phyloP scores from a whole-genome alignment of 1,140 invertebrate species.

The Nymphalis io region DNA sequence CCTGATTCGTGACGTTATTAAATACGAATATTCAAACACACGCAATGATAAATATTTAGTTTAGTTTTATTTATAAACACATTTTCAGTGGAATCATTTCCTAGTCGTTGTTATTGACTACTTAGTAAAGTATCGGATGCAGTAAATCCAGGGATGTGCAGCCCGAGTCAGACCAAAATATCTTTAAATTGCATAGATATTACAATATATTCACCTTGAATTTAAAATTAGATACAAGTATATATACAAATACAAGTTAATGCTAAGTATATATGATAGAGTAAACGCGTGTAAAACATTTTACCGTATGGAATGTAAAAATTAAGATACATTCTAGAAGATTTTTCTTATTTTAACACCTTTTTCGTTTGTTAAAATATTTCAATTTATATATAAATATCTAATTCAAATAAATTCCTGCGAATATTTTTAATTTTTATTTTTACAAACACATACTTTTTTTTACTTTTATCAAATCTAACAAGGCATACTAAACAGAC shows the following conservation, averaged over 20 bases:
- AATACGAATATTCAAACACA: too few species aligned
- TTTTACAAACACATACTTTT: too few species aligned
- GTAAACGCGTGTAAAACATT: not conserved
- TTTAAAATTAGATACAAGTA: constrained; percentile 59
- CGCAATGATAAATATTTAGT: not conserved
- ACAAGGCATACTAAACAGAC: too few species aligned
- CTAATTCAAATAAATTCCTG: too few species aligned
- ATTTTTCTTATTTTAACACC: too few species aligned
- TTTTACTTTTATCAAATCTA: too few species aligned
- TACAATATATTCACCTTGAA: constrained; percentile 64
- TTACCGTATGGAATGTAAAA: not conserved
- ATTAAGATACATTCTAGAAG: too few species aligned
- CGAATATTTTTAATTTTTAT: too few species aligned
- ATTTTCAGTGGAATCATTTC: not conserved
- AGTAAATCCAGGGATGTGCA: constrained; percentile 51
- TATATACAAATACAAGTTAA: too few species aligned
- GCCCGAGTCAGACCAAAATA: constrained; percentile 56
- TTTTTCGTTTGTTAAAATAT: too few species aligned
- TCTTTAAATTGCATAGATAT: constrained; percentile 62
- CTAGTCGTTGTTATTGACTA: constrained; percentile 7
- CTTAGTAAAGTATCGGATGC: constrained; percentile 16
- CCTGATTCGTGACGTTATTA: too few species aligned
- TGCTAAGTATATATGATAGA: not conserved
- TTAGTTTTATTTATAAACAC: not conserved
- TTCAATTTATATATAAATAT: too few species aligned